phyloP scores from a whole-genome alignment of 1,140 invertebrate genomes.

The Drosophila micromelanica region DNA sequence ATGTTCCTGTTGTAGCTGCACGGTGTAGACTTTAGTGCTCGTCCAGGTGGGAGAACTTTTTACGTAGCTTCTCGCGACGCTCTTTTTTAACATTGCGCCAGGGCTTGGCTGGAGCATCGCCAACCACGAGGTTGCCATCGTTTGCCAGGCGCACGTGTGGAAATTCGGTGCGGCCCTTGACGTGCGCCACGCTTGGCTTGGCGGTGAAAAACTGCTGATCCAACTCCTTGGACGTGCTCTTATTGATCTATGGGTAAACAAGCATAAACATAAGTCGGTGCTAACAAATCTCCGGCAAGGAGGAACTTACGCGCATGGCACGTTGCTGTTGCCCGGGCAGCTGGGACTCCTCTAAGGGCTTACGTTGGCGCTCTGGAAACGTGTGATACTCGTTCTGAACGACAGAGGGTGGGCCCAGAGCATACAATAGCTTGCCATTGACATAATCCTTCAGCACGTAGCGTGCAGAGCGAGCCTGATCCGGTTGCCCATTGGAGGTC shows the following conservation, averaged over 20 bases:
- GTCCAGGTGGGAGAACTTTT: constrained; percentile 92
- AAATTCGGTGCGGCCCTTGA: constrained; percentile 85
- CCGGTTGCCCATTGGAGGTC: constrained; percentile 97
- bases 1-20: background rate
- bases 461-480: constrained; percentile 94
- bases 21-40: constrained; percentile 85
- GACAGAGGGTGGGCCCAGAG: constrained; percentile 92
- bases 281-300: background rate
- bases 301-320: constrained; percentile 85
- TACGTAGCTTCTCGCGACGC: constrained; percentile 93
- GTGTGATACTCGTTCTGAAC: constrained; percentile 89
- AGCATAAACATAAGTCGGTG: background rate
- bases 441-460: constrained; percentile 97
- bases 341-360: constrained; percentile 77
- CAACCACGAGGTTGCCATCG: constrained; percentile 59
- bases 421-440: constrained; percentile 94
- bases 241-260: constrained; percentile 70
- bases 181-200: constrained; percentile 81
- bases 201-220: constrained; percentile 87
- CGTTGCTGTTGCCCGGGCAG: constrained; percentile 86
- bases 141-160: constrained; percentile 71
- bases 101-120: constrained; percentile 87
- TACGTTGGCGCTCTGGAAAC: constrained; percentile 85
- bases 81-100: constrained; percentile 93
- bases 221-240: constrained; percentile 85